These are phyloP conservation scores for Antheraea yamamai DNA, from an alignment of 2,888 invertebrate species.

Conservation along the genomic window DNA sequence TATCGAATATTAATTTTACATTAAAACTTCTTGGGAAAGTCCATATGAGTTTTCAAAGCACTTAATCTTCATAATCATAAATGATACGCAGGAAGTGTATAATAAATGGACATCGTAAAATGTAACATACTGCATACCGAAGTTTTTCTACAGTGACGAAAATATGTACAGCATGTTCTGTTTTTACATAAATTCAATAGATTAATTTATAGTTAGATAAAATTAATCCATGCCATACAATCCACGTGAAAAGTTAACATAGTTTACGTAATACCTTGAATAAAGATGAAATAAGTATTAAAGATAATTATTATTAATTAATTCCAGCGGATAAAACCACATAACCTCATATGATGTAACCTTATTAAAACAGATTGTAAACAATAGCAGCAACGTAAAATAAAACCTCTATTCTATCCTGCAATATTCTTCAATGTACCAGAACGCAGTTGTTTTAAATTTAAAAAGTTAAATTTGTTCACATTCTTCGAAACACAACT, in stretches of 20 bases:
- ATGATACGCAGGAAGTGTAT: not conserved
- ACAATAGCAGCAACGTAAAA: too few species aligned
- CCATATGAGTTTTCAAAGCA: not conserved
- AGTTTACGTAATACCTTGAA: too few species aligned
- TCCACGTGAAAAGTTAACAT: too few species aligned
- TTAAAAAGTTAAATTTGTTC: not conserved
- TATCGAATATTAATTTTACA: not conserved
- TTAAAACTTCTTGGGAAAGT: not conserved
- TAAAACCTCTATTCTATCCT: too few species aligned
- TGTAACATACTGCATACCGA: conserved; percentile 11
- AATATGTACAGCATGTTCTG: not conserved
- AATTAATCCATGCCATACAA: not conserved
- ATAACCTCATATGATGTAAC: not conserved
- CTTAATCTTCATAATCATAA: conserved; percentile 5
- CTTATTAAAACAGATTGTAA: too few species aligned
- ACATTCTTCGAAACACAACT: not conserved
- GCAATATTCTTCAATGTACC: not conserved
- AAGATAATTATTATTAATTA: not conserved
- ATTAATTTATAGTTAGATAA: not conserved
- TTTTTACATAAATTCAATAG: not conserved
- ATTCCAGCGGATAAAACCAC: not conserved
- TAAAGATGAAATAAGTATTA: not conserved
- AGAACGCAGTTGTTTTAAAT: not conserved
- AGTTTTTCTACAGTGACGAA: not conserved
- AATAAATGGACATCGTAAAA: conserved; percentile 3